phyloP scores from a whole-genome alignment of 2,888 invertebrate species.

The Oligia strigilis region DNA sequence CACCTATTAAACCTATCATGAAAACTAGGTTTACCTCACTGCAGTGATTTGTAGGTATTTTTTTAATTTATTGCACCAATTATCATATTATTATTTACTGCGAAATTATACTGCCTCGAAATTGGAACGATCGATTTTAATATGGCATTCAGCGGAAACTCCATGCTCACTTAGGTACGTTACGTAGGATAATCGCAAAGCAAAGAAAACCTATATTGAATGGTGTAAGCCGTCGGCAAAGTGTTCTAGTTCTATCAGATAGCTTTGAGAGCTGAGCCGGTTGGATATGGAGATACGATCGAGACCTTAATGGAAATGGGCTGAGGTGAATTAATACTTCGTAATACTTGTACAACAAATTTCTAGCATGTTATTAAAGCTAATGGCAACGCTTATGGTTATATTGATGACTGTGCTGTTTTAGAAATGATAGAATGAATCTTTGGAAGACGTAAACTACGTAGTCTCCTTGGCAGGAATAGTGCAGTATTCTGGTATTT shows the following conservation, averaged over 20 bases:
- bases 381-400: background rate
- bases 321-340: constrained; percentile 33
- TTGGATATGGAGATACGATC: constrained; percentile 52
- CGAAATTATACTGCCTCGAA: constrained; percentile 2
- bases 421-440: background rate
- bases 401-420: background rate
- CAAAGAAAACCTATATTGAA: constrained; percentile 37
- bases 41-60: constrained; percentile 29
- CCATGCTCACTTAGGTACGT: constrained; percentile 4
- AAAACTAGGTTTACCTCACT: constrained; percentile 38
- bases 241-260: constrained; percentile 57
- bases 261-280: constrained; percentile 47
- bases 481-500: background rate
- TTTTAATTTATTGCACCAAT: constrained; percentile 37
- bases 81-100: constrained; percentile 10
- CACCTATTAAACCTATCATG: constrained; percentile 40
- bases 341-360: constrained; percentile 18
- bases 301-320: constrained; percentile 37
- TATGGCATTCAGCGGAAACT: constrained; percentile 1
- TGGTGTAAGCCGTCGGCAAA: constrained; percentile 39
- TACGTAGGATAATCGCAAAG: constrained; percentile 1
- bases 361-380: constrained; percentile 6
- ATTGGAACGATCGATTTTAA: constrained; percentile 3
- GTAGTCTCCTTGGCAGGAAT: background rate
- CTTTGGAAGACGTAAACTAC: background rate